Percentiles rank a stretch among this genome's conserved stretches.
These are phyloP conservation scores for Girardinichthys multiradiatus DNA, from an alignment of 2,113 vertebrate species.

Conservation along the genomic window DNA sequence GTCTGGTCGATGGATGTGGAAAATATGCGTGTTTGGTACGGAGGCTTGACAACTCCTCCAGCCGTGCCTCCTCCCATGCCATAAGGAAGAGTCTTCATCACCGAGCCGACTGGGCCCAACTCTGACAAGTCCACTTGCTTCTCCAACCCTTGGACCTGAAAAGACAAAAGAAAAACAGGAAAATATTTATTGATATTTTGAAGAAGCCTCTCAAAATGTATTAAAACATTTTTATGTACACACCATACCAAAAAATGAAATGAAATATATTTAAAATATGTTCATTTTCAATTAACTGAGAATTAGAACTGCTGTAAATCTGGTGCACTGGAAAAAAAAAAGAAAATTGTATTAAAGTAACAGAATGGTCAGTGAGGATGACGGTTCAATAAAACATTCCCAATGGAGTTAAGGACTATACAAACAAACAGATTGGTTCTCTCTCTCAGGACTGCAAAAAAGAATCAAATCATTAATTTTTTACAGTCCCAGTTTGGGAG, in stretches of 20 bases:
- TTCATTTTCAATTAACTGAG: not conserved
- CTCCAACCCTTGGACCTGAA: constrained; percentile 85
- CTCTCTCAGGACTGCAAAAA: too few relatives aligned
- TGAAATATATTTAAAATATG: too few relatives aligned
- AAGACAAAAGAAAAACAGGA: constrained; percentile 19
- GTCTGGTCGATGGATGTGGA: constrained; percentile 76
- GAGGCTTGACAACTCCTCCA: constrained; percentile 80
- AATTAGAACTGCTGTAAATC: not conserved
- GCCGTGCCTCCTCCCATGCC: constrained; percentile 69
- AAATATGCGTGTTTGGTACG: constrained; percentile 79
- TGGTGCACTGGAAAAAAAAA: not conserved
- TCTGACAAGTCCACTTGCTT: constrained; percentile 88
- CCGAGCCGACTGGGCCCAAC: constrained; percentile 75
- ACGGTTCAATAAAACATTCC: too few relatives aligned
- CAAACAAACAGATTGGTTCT: too few relatives aligned
- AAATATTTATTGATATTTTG: not conserved
- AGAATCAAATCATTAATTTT: too few relatives aligned
- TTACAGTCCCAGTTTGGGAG: too few relatives aligned
- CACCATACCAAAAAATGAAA: not conserved
- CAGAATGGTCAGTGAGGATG: not conserved
- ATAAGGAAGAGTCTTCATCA: constrained; percentile 84
- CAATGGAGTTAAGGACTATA: too few relatives aligned
- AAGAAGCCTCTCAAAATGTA: not conserved
- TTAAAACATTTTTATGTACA: not conserved
- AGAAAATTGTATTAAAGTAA: not conserved